Base-by-base conservation (phyloP, 1,140 invertebrate species). In the Microplitis demolitor region DNA sequence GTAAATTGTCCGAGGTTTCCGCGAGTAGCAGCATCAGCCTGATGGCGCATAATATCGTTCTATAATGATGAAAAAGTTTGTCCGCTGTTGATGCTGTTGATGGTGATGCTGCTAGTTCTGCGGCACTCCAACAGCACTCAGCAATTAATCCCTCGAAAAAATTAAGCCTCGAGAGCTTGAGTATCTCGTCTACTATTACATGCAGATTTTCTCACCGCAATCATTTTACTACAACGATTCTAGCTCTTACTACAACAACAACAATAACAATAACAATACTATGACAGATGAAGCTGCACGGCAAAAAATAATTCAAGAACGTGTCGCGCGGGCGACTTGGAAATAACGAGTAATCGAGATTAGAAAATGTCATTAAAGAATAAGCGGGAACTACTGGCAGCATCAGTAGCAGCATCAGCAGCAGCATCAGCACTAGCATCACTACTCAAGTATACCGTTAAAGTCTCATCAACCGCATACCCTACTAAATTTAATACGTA, bases 291-390 rank as follows among this genome's bases (percentile, higher is more conserved):
- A 54, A 53, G 35, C n/a, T 50, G 51, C 4, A 66, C n/a, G 39
- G 39, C 11, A n/a, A 53, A 67, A 67, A 67, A 67, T 34, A 33
- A 50, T 54, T 53, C 66, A 67, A 50, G 66, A 67, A 67, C 66
- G 66, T 67, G 66, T 56, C 66, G 35, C 60, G 56, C 39, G 37
- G 61, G 71, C 66, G 63, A 72, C 60, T 67, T 73, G 62, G 58
- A 66, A 66, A 66, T 24, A 24, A 24, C 39, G 63, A 45, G 73
- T 60, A 80, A 83, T 83, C 78, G 79, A 77, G 77, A 82, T 84
- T 84, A 84, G 82, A 84, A 84, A 84, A 82, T 78, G 81, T 84
- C 81, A 84, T 84, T 84, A 85, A 77, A 69, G 76, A 45, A 11
- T 45, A 11, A 45, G 39, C 39, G 39, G 39, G 5, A 8, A 39